A percentile compares a stretch with the other conserved stretches of the same genome.
Evolutionary conservation across 2,797 vertebrate species (phyloP).

Genomic region (Acanthopagrus latus): DNA sequence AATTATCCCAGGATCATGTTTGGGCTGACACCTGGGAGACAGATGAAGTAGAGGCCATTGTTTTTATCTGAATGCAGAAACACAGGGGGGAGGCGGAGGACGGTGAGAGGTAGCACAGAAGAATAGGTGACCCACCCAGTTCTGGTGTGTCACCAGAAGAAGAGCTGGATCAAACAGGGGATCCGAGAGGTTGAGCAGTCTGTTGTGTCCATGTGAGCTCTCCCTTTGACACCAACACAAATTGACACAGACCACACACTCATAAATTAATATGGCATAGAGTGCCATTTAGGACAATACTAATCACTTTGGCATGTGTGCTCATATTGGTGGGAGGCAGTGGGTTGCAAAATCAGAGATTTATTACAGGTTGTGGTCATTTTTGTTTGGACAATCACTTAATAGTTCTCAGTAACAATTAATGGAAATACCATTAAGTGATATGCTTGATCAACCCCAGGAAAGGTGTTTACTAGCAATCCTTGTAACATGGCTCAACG

Average conservation of each 20-base stretch:
- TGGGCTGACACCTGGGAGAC: conserved; percentile 76
- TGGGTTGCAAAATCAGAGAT: not conserved
- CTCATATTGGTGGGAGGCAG: not conserved
- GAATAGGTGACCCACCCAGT: conserved; percentile 62
- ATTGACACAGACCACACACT: conserved; percentile 32
- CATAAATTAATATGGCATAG: conserved; percentile 36
- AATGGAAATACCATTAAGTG: not conserved
- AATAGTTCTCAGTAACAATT: not conserved
- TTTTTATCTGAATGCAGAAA: conserved; percentile 58
- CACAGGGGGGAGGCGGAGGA: conserved; percentile 48
- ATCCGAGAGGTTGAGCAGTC: conserved; percentile 39
- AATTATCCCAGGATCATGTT: conserved; percentile 70
- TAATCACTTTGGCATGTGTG: conserved; percentile 29
- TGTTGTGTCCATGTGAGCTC: conserved; percentile 30
- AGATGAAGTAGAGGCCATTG: conserved; percentile 71
- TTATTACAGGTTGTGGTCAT: not conserved
- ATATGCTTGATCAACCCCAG: not conserved
- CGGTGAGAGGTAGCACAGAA: conserved; percentile 36
- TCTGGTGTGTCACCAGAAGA: conserved; percentile 50
- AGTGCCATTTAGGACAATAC: conserved; percentile 28
- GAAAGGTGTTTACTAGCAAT: not conserved
- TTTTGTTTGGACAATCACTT: not conserved
- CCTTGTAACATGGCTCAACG: not conserved
- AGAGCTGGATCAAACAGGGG: conserved; percentile 58
- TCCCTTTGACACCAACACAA: conserved; percentile 31